Base-by-base conservation (phyloP, 2,797 vertebrate genomes). In the Capromys pilorides region DNA sequence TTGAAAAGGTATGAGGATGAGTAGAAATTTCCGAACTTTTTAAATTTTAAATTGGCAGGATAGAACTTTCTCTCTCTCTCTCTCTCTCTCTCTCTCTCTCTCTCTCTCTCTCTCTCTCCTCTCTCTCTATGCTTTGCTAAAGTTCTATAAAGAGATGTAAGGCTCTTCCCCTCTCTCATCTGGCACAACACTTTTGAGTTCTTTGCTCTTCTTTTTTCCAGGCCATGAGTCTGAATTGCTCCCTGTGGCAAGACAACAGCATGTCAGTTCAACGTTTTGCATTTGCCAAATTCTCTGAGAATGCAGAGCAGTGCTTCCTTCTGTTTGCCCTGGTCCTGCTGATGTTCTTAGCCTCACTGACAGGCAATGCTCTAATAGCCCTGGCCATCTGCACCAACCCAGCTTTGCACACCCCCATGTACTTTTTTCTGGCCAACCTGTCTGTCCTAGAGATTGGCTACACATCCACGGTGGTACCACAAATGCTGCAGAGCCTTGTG, bases 381-480 rank as follows among this genome's bases (percentile, higher is more conserved):
- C 31, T 95, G 59, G 51, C 84, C n/a, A 96, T 96, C 18, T 73
- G 79, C 24, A 81, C 92, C 69, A 96, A 61, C n/a, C 31, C 62
- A 0, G 41, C 6, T 19, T 87, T 96, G 41, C 92, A 96, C 8
- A 97, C 75, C 0, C 96, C 91, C 36, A 96, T 97, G 96, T 97
- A 96, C 78, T 97, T 97, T 83, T 97, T 97, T 39, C 75, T 96
- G 75, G 69, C 86, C 54, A 96, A 97, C 36, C 75, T 96, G 39
- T 96, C 96, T 49, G 11, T 97, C 86, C 69, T 96, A 28, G 96
- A 97, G 90, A 94, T 96, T 22, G 93, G 93, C 33, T 97, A 96
- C 61, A 96, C 90, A 0, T 94, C 88, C 9, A 91, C 95, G 0
- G 80, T 91, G n/a, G 78, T 91, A 59, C 89, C 93, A 41, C 96